Conservation (phyloP, 1,140 invertebrate genomes). For the Zaprionus davidi region DNA sequence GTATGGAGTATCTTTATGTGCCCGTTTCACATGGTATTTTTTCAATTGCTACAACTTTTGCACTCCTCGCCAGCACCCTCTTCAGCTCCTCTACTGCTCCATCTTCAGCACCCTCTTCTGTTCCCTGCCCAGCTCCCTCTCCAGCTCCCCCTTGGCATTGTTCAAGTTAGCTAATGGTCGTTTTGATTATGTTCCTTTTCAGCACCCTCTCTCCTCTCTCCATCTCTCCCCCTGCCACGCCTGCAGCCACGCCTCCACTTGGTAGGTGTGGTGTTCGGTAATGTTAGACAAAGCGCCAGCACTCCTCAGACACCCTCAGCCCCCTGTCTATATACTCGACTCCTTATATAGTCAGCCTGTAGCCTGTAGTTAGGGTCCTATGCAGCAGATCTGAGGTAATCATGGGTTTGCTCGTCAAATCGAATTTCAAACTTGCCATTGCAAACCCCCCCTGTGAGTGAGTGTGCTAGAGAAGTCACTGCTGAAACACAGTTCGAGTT, state of each 20-base stretch:
- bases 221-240: neutral
- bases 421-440: constrained; percentile 54
- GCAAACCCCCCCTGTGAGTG: neutral
- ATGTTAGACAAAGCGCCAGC: constrained; percentile 9
- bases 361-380: constrained; percentile 18
- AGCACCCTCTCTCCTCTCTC: constrained; percentile 5
- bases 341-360: constrained; percentile 14
- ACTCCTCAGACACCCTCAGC: neutral
- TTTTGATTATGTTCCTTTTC: constrained; percentile 74
- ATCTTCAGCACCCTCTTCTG: neutral
- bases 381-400: constrained; percentile 64
- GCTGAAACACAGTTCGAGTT: constrained; percentile 9
- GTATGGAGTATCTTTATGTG: neutral
- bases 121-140: neutral
- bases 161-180: constrained; percentile 70
- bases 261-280: constrained; percentile 39
- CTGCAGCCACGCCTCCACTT: neutral
- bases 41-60: constrained; percentile 59
- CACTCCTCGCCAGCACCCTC: too few species aligned
- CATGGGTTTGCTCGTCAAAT: constrained; percentile 66
- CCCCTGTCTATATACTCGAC: constrained; percentile 2
- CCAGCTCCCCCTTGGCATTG: constrained; percentile 23
- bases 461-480: constrained; percentile 16
- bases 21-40: constrained; percentile 18
- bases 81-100: neutral